Percentiles rank a stretch among this genome's conserved stretches.
phyloP scores from a whole-genome alignment of 2,797 vertebrate genomes.

The Periparus ater region DNA sequence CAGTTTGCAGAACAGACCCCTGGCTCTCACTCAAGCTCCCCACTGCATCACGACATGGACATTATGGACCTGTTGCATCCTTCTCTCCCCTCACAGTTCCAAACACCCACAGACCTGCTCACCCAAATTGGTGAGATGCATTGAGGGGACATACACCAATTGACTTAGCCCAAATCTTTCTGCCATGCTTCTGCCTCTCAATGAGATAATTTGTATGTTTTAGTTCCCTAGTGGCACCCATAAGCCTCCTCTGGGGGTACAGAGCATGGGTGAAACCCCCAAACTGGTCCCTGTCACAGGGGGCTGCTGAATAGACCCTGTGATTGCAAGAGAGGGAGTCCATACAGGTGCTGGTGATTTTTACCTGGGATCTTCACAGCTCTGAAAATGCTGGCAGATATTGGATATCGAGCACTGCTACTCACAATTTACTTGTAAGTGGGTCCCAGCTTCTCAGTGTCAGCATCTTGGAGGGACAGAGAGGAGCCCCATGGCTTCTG shows the following conservation, averaged over 20 bases:
- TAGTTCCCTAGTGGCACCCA: not conserved
- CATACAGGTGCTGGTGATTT: not conserved
- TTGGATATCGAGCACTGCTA: not conserved
- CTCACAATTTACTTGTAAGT: no score
- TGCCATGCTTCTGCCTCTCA: not conserved
- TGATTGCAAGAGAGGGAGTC: not conserved
- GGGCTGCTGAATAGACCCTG: not conserved
- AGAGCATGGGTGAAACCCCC: not conserved
- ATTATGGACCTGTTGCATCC: not conserved
- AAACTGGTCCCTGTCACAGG: accelerated
- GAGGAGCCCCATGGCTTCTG: not conserved
- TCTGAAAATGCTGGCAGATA: not conserved
- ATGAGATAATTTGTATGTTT: not conserved
- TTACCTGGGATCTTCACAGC: not conserved
- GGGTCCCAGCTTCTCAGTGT: not conserved
- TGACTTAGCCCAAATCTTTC: not conserved
- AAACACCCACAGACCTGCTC: not conserved
- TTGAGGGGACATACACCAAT: not conserved
- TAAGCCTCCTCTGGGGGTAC: not conserved
- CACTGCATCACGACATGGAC: not conserved
- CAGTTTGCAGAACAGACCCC: not conserved
- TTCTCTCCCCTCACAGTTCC: not conserved
- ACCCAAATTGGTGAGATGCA: not conserved
- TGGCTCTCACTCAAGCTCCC: not conserved
- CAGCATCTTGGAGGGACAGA: not conserved